Evolutionary conservation across 2,797 vertebrate species (phyloP).

Genomic region (Malurus leucopterus): DNA sequence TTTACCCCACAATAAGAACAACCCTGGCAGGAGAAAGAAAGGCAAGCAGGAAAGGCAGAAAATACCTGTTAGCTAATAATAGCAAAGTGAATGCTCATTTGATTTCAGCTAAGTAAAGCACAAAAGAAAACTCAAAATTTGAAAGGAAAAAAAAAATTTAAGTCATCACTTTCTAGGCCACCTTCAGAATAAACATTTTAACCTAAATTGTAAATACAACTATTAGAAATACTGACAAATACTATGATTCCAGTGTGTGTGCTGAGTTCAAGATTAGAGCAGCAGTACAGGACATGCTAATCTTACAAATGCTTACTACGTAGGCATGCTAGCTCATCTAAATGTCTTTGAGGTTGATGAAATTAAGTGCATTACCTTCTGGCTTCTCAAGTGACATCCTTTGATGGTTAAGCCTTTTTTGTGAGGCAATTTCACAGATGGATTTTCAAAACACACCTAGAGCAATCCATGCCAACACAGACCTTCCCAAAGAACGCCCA

Average conservation of each 20-base stretch:
- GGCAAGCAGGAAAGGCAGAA: neutral
- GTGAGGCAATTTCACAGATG: neutral
- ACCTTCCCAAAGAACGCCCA: neutral
- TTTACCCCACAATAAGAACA: neutral
- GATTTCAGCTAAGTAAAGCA: neutral
- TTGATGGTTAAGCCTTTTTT: neutral
- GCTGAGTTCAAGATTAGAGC: neutral
- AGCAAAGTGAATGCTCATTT: neutral
- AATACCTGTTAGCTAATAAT: neutral
- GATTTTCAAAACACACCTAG: neutral
- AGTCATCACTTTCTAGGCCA: neutral
- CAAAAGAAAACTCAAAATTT: neutral
- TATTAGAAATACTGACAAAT: neutral
- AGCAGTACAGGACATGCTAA: neutral
- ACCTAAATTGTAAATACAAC: neutral
- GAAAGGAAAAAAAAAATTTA: neutral
- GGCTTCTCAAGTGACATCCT: neutral
- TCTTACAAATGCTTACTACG: neutral
- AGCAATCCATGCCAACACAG: neutral
- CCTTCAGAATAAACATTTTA: neutral
- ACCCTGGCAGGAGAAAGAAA: neutral
- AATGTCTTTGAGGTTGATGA: neutral
- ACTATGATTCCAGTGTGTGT: neutral
- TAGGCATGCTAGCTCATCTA: neutral
- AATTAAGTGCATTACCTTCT: neutral